Conservation (phyloP, 2,113 vertebrate genomes). For the Willisornis vidua region DNA sequence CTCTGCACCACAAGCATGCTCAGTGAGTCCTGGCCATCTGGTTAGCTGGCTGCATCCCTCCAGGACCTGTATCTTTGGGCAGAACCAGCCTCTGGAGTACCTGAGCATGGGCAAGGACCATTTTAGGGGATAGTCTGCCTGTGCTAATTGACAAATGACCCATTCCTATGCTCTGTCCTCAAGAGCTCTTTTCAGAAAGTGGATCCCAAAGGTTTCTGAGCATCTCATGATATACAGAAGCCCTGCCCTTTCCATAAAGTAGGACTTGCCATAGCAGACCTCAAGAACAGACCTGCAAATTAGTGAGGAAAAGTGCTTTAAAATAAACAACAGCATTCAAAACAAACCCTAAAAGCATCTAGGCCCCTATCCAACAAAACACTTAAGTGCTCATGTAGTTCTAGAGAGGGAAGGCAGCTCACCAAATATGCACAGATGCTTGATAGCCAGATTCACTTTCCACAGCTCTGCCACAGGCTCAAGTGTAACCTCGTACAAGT, state of each 20-base stretch:
- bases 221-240: neutral
- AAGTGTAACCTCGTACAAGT: neutral
- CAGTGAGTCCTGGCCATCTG: conserved; percentile 47
- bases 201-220: neutral
- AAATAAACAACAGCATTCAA: conserved; percentile 57
- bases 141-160: neutral
- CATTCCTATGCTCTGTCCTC: neutral
- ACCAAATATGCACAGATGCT: conserved; percentile 32
- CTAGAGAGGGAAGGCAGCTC: conserved; percentile 13
- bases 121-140: neutral
- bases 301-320: conserved; percentile 6
- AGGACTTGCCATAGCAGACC: neutral
- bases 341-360: conserved; percentile 56
- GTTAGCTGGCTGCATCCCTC: conserved; percentile 25
- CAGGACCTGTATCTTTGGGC: neutral
- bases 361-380: conserved; percentile 59
- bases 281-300: conserved; percentile 31
- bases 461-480: neutral
- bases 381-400: conserved; percentile 48
- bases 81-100: neutral
- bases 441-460: neutral
- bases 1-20: conserved; percentile 32
- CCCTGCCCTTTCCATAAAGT: neutral
- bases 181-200: neutral
- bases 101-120: neutral